Evolutionary conservation across 2,113 vertebrate genomes (phyloP).

Genomic region (Rallus limicola): DNA sequence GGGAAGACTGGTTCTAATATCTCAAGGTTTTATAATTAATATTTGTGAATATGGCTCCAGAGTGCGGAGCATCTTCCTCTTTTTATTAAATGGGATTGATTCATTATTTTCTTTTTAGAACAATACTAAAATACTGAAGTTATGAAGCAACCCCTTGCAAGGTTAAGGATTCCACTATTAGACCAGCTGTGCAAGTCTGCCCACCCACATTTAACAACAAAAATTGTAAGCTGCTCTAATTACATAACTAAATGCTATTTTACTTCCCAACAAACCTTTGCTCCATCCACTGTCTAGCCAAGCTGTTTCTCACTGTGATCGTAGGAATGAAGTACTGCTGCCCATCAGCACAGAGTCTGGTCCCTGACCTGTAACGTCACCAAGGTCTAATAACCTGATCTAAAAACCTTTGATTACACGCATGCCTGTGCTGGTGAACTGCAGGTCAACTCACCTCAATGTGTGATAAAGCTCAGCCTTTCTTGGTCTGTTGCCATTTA

Average conservation of each 20-base stretch:
- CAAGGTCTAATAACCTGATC: not conserved
- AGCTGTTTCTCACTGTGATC: not conserved
- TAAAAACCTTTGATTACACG: fast-evolving
- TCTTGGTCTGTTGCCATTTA: fast-evolving
- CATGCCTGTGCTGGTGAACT: not conserved
- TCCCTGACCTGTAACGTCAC: conserved; percentile 14
- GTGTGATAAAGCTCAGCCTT: not conserved
- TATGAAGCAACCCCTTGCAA: not conserved
- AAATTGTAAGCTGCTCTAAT: not conserved
- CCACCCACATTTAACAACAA: not conserved
- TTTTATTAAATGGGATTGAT: not conserved
- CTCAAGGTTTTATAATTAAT: not conserved
- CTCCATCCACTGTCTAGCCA: not conserved
- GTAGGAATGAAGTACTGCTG: not conserved
- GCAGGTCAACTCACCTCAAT: not conserved
- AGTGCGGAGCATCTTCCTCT: not conserved
- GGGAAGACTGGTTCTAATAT: not conserved
- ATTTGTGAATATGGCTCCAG: not conserved
- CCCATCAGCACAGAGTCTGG: not conserved
- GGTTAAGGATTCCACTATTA: not conserved
- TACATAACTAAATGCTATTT: not conserved
- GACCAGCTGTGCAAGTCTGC: not conserved
- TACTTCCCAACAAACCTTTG: not conserved
- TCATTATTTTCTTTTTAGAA: not conserved
- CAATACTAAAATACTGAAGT: not conserved